Evolutionary conservation across 53 echinoderm and acorn worm species (phyloP).

Genomic region (Actinopyga echinites): DNA sequence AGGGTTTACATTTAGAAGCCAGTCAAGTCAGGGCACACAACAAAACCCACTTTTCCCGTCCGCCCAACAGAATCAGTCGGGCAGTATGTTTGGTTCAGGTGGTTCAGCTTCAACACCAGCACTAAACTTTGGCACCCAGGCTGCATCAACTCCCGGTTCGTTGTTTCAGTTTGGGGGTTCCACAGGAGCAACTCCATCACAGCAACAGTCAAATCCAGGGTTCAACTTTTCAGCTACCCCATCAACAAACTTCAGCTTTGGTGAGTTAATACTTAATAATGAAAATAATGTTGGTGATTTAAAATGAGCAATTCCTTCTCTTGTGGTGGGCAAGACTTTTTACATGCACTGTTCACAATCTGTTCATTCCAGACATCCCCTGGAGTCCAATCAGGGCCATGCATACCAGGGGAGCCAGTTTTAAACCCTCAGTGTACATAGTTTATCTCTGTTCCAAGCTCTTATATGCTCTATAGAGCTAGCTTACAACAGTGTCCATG

Average conservation of each 20-base stretch:
- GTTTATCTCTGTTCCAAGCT: too few relatives aligned
- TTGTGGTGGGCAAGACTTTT: too few relatives aligned
- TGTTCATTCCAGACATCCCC: too few relatives aligned
- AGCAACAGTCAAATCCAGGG: neutral
- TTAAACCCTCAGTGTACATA: too few relatives aligned
- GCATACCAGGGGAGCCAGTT: too few relatives aligned
- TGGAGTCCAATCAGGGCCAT: too few relatives aligned
- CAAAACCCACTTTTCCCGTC: neutral
- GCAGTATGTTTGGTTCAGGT: neutral
- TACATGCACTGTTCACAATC: too few relatives aligned
- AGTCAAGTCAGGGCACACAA: neutral
- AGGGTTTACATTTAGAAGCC: neutral
- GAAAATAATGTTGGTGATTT: too few relatives aligned
- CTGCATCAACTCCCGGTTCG: neutral
- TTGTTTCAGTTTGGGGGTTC: neutral
- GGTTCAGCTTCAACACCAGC: constrained; percentile 14
- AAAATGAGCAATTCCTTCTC: too few relatives aligned
- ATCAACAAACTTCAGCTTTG: neutral
- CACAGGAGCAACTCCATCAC: neutral
- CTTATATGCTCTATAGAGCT: too few relatives aligned
- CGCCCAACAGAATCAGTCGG: neutral
- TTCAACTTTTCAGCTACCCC: constrained; percentile 18
- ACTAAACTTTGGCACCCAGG: constrained; percentile 1
- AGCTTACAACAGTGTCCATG: too few relatives aligned
- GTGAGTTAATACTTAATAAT: too few relatives aligned